Evolutionary conservation across 2,113 vertebrate genomes (phyloP), one percentile per base, ranked within the genome.

Genomic region (Rostratula benghalensis): DNA sequence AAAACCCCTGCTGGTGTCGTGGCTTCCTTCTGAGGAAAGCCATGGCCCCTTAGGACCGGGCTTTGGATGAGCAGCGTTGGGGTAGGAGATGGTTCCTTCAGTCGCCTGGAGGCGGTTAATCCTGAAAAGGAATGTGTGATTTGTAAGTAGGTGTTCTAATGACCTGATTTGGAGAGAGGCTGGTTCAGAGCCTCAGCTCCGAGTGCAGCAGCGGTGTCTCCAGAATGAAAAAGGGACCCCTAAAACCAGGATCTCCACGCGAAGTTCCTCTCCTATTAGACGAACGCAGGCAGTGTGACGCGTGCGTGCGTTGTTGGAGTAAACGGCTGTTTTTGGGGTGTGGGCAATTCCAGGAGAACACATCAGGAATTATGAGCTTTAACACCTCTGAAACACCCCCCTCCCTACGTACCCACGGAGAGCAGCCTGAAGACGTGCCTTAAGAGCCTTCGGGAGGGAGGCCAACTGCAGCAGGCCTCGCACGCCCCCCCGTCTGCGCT

Each of bases 11-110:
- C 2, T 23, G 4, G 0, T 13, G 64, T 5, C 2, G 0, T 5
- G 22, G 8, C 19, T 6, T 18, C 20, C 46, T 46, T 21, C 46
- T 46, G 46, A 21, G 46, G 46, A 46, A 46, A 46, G 20, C 46
- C 19, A 15, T 3, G 13, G 50, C 50, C 50, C 39, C 6, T 21
- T 4, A 21, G 46, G 46, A 46, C 46, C 7, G 13, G 8, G 30
- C 10, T 54, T 8, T 0, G 3, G 45, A 73, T 11, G 24, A 68
- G 56, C 61, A n/a, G 41, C 11, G 1, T 7, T 60, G 51, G 31
- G 8, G 0, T 1, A 33, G 33, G 15, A 5, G 23, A 5, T 16
- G 5, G 2, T 10, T 24, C n/a, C 7, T 19, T 17, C 31, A 1
- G 19, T 17, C 8, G 14, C 9, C 48, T 22, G 48, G 39, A 57